These are phyloP conservation scores for Coelopa frigida DNA, from an alignment of 1,140 invertebrate species.

Conservation along the genomic window DNA sequence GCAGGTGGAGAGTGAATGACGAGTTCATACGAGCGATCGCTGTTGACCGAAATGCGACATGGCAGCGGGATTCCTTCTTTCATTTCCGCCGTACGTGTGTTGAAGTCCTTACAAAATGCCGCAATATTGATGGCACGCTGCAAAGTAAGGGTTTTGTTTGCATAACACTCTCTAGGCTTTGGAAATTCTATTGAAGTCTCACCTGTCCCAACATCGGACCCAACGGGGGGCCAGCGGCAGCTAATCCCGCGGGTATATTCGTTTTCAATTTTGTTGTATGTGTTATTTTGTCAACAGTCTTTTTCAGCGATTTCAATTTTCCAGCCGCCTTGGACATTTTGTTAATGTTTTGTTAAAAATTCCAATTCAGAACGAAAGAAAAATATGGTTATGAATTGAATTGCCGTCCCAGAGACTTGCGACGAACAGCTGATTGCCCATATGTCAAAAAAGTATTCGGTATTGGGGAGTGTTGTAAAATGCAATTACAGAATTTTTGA, in stretches of 20 bases:
- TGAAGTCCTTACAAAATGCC: slow-evolving; percentile 97
- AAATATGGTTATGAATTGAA: not conserved
- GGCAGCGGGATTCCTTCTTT: slow-evolving; percentile 90
- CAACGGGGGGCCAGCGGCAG: slow-evolving; percentile 78
- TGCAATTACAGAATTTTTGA: no score
- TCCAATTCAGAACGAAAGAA: slow-evolving; percentile 5
- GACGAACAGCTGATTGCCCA: not conserved
- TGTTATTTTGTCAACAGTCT: slow-evolving; percentile 62
- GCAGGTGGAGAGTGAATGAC: slow-evolving; percentile 77
- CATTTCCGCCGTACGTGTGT: slow-evolving; percentile 85
- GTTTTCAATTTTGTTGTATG: slow-evolving; percentile 66
- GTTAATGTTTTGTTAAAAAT: slow-evolving; percentile 8
- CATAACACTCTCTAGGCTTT: not conserved
- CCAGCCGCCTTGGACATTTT: slow-evolving; percentile 64
- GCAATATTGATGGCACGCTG: slow-evolving; percentile 93
- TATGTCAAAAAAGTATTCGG: no score
- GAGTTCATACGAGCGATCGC: slow-evolving; percentile 82
- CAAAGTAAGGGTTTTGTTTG: slow-evolving; percentile 21
- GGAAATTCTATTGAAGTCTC: slow-evolving; percentile 15
- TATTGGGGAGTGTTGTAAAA: no score
- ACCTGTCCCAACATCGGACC: slow-evolving; percentile 89
- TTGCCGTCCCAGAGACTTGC: not conserved
- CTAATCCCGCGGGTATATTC: slow-evolving; percentile 80
- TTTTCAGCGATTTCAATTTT: slow-evolving; percentile 60
- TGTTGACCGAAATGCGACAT: slow-evolving; percentile 68